These are phyloP conservation scores for Urocitellus parryii DNA, from an alignment of 2,113 vertebrate species.

Conservation along the genomic window DNA sequence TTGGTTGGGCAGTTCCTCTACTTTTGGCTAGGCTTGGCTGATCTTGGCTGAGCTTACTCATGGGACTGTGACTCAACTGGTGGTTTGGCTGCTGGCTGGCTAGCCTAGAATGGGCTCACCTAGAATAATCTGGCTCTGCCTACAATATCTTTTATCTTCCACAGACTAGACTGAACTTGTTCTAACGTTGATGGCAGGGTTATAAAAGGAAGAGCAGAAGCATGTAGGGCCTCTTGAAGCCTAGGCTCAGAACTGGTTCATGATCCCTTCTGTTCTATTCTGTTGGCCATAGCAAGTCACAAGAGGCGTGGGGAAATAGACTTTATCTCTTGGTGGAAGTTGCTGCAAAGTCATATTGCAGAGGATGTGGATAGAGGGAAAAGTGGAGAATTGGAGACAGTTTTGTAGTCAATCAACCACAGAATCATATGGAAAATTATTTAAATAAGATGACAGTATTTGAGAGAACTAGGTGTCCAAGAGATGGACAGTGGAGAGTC, in stretches of 20 bases:
- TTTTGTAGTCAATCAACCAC: background rate
- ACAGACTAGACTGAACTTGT: background rate
- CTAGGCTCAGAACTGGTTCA: background rate
- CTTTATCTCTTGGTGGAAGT: background rate
- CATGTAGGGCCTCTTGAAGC: background rate
- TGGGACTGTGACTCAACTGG: slow-evolving; percentile 50
- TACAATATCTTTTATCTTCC: background rate
- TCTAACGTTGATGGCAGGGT: background rate
- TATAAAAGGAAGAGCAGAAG: slow-evolving; percentile 24
- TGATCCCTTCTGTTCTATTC: background rate
- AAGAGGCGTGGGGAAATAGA: background rate
- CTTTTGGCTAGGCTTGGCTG: slow-evolving; percentile 51
- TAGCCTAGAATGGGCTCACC: slow-evolving; percentile 53
- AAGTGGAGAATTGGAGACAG: background rate
- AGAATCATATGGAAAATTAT: slow-evolving; percentile 18
- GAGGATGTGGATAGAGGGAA: background rate
- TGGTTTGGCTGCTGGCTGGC: slow-evolving; percentile 54
- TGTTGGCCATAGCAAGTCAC: background rate
- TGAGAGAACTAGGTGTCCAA: slow-evolving; percentile 2
- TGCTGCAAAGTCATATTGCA: background rate
- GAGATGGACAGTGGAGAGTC: background rate
- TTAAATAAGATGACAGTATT: slow-evolving; percentile 10
- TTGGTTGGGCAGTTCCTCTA: slow-evolving; percentile 57
- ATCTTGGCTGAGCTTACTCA: slow-evolving; percentile 59
- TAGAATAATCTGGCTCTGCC: slow-evolving; percentile 51